Evolutionary conservation across 1,140 invertebrate species (phyloP).

Genomic region (Cotesia vestalis): DNA sequence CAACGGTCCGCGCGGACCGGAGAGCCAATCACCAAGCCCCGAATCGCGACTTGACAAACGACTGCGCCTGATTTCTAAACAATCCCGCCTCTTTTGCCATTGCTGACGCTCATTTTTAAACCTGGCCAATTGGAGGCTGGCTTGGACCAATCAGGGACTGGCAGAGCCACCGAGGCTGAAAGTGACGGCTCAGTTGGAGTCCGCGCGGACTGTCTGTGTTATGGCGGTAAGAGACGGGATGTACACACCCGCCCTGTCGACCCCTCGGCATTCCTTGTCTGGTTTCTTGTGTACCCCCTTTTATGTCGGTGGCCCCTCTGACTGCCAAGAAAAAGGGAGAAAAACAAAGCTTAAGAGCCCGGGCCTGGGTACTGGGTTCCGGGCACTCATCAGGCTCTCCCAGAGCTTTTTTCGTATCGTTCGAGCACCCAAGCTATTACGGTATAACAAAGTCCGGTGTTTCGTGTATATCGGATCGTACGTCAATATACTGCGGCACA

Average conservation of each 20-base stretch:
- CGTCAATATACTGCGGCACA: conserved; percentile 51
- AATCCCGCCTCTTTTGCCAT: conserved; percentile 45
- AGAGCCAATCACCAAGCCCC: conserved; percentile 42
- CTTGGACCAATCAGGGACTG: conserved; percentile 44
- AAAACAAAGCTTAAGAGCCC: conserved; percentile 40
- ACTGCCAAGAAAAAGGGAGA: conserved; percentile 37
- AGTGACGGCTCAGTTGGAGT: conserved; percentile 39
- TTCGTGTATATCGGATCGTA: conserved; percentile 57
- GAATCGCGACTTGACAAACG: conserved; percentile 47
- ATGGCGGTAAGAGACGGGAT: neutral
- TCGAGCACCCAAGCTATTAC: conserved; percentile 47
- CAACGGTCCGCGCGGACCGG: conserved; percentile 55
- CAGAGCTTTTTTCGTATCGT: conserved; percentile 49
- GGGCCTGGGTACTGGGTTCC: conserved; percentile 43
- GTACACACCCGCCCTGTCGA: conserved; percentile 44
- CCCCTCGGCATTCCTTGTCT: conserved; percentile 1
- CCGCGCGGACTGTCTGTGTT: conserved; percentile 51
- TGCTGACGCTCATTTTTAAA: conserved; percentile 46
- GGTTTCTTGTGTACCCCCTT: conserved; percentile 3
- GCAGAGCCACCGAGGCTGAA: neutral
- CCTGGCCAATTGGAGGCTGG: conserved; percentile 46
- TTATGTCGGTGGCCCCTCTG: neutral
- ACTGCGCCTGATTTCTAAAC: conserved; percentile 43
- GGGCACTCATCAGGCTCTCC: conserved; percentile 50
- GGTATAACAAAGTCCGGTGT: conserved; percentile 61